Evolutionary conservation across 2,113 vertebrate genomes (phyloP).

Genomic region (Nettapus auritus): DNA sequence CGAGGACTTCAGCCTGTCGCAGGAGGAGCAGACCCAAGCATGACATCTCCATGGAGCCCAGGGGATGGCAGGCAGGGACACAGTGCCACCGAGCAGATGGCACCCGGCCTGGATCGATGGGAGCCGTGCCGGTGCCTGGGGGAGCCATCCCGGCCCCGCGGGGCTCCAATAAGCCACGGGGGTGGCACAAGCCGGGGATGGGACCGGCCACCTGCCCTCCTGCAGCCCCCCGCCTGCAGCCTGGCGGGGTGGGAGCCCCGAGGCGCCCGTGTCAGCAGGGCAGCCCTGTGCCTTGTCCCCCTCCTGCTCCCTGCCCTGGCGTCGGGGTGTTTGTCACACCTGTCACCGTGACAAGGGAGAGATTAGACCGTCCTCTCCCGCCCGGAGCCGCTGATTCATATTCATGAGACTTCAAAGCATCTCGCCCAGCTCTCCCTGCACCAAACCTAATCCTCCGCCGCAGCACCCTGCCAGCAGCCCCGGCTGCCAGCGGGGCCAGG

Average conservation of each 20-base stretch:
- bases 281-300: background rate
- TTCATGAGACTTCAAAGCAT: conserved; percentile 73
- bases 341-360: conserved; percentile 45
- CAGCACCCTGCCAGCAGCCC: conserved; percentile 36
- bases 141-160: fast-evolving
- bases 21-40: conserved; percentile 51
- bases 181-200: fast-evolving
- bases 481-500: background rate
- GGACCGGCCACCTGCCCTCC: background rate
- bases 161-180: background rate
- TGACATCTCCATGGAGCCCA: conserved; percentile 54
- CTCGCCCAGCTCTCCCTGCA: conserved; percentile 39
- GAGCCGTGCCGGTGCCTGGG: fast-evolving
- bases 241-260: fast-evolving
- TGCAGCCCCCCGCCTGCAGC: background rate
- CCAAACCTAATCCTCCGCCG: conserved; percentile 65
- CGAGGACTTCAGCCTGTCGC: conserved; percentile 33
- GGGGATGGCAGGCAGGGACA: background rate
- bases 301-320: background rate
- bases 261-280: background rate
- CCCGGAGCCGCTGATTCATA: conserved; percentile 67
- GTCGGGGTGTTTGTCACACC: conserved; percentile 21
- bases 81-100: background rate
- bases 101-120: background rate
- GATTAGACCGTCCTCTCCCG: conserved; percentile 56